These are phyloP conservation scores for Neoseiulus cucumeris DNA, from an alignment of 1,140 invertebrate species.

Conservation along the genomic window DNA sequence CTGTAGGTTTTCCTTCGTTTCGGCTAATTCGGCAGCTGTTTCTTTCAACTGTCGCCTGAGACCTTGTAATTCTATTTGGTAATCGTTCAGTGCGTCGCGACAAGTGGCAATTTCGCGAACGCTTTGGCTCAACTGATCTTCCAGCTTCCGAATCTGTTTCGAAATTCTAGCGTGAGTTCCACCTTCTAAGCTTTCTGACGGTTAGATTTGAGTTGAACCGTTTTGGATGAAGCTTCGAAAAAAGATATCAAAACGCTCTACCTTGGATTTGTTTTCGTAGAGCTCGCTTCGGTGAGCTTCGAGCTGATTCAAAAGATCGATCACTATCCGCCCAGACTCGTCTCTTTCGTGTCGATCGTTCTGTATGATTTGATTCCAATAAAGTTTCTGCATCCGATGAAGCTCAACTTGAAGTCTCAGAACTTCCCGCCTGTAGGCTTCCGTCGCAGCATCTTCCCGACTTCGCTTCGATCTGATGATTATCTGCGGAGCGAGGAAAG, in stretches of 20 bases:
- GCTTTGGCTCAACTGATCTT: neutral
- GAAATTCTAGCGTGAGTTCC: neutral
- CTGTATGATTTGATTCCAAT: neutral
- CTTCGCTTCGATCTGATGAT: neutral
- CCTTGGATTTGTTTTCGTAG: neutral
- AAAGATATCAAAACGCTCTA: too few species aligned
- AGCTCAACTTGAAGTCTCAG: neutral
- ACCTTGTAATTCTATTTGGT: neutral
- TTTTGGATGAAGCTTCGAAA: too few species aligned
- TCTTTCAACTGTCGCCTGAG: neutral
- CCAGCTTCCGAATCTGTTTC: neutral
- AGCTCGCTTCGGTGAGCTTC: neutral
- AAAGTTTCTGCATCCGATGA: neutral
- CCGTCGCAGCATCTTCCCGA: neutral
- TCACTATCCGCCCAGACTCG: neutral
- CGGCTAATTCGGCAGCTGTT: neutral
- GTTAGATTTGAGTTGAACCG: too few species aligned
- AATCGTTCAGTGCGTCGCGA: neutral
- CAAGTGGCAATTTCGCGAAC: neutral
- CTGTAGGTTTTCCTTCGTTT: neutral
- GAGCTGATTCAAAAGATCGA: neutral
- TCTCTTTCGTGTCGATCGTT: neutral
- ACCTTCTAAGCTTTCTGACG: neutral
- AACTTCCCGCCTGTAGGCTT: slow-evolving; percentile 3
- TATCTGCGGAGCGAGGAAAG: too few species aligned